Evolutionary conservation across 2,888 invertebrate species (phyloP), one percentile per base, ranked within the genome.

Genomic region (Pheosia gnoma): DNA sequence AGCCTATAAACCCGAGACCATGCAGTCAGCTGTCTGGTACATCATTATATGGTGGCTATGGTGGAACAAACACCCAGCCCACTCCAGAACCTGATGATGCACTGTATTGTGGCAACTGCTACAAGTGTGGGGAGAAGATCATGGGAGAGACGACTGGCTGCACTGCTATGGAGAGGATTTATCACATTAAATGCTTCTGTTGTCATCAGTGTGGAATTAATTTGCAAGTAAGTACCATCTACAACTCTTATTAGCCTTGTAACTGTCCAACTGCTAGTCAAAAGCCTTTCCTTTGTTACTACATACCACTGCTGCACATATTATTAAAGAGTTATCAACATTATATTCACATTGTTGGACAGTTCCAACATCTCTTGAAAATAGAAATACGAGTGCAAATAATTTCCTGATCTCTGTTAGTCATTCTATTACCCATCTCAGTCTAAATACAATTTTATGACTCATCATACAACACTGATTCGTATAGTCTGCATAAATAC

Each of bases 151-250:
- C 97, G 38, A 98, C 97, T 45, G 99, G 99, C 0, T 99, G 99
- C 82, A 98, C 99, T 0, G 99, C 99, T 0, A 98, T 99, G 98
- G 98, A 98, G 80, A 97, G 98, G 87, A 96, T 99, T 62, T 99
- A 98, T 88, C 99, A 99, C 82, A 98, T 98, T 64, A 95, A 96
- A 67, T 99, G 99, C 83, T 99, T 99, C 89, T 97, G 97, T 58
- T 99, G 99, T 87, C 96, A 96, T 61, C 96, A 97, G 67, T 99
- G 99, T 90, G 96, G 96, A 70, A 96, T 97, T 56, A 97, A 97
- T 72, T 83, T 93, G 59, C 97, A 98, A 92, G 99, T 91, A 72
- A 67, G 70, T 72, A 43, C 10, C 25, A 25, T 25, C 25, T 25
- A 25, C 25, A 25, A 25, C 25, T 25, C 25, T 25, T 25, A 25